Evolutionary conservation across 1,140 invertebrate species (phyloP), one percentile per base, ranked within the genome.

Genomic region (Scylla paramamosain): DNA sequence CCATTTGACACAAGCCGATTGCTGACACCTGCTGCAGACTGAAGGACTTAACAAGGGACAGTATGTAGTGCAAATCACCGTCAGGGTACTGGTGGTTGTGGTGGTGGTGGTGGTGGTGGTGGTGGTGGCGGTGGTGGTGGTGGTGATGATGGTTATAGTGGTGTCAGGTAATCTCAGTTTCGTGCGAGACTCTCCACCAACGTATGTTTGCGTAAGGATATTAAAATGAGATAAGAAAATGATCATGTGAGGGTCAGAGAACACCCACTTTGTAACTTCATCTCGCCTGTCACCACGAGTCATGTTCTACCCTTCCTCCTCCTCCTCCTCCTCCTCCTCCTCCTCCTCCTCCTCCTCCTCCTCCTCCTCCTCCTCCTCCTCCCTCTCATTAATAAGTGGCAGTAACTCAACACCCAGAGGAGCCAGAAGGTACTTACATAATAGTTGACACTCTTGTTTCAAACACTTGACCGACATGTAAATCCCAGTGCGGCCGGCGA

Each of bases 381-480:
- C 67, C 67, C 67, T 20, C 67, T 77, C 67, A n/a, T 77, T 77
- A 77, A 77, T 77, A 77, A 77, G 67, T n/a, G 67, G 67, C 67
- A 77, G 20, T 77, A 77, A 77, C 25, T 77, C 25, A 77, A 77
- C 67, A n/a, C 67, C 2, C 12, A 1, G 67, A n/a, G 67, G 67
- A n/a, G 67, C 12, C 67, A n/a, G 67, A 77, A 20, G 8, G 10
- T n/a, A n/a, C 16, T 77, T n/a, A n/a, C 6, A 20, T 12, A n/a
- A 77, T n/a, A 7, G 67, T 77, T 77, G 67, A 77, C 67, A 77
- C 67, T 7, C 67, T 77, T 77, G 67, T 77, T 77, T 77, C 25
- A 77, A n/a, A n/a, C 67, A 77, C 67, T n/a, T 25, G 20, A n/a
- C 67, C 25, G 25, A 77, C 25, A 77, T 25, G 67, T 77, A n/a